Evolutionary conservation across 2,797 vertebrate species (phyloP), one percentile per base, ranked within the genome.

Genomic region (Alca torda): DNA sequence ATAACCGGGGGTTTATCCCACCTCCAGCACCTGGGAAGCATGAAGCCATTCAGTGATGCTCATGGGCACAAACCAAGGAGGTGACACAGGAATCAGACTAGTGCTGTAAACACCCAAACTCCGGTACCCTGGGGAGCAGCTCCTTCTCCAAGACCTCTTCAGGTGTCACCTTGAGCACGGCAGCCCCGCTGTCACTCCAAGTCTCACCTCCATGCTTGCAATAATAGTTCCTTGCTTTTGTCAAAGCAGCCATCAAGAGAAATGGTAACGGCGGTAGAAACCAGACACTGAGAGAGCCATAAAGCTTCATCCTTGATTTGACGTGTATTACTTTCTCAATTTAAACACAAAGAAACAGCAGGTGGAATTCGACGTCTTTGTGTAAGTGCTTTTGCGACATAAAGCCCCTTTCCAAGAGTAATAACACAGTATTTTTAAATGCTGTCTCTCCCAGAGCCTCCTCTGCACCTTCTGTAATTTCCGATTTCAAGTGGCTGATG

Each of bases 91-190:
- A 93, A 68, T 23, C 37, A 45, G 50, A 43, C 6, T 1, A 26
- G 4, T 30, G 35, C 43, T 59, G 30, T 46, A 28, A 50, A 72
- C 50, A 43, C 35, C 20, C 28, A 20, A 59, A 25, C 4, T 6
- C 19, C 39, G 23, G 54, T 1, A 59, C 11, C 19, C 51, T 10
- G 10, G 10, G 70, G 26, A 92, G 41, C 46, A 69, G 4, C 12
- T 69, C 57, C 50, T 79, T 57, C 65, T 15, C 67, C 24, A 11
- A 30, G 43, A 60, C 7, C 30, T 63, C 53, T 14, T 19, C 0
- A 0, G 1, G 2, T 9, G 19, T 16, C 56, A 48, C 75, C 35
- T 7, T 6, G 12, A 65, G 17, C 67, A 59, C 0, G 0, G 61
- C 59, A 79, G 79, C 35, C 54, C 53, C 0, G 0, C 50, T 19